A percentile compares a stretch with the other conserved stretches of the same genome.
These are phyloP conservation scores for Falco novaeseelandiae DNA, from an alignment of 2,797 vertebrate species.

Conservation along the genomic window DNA sequence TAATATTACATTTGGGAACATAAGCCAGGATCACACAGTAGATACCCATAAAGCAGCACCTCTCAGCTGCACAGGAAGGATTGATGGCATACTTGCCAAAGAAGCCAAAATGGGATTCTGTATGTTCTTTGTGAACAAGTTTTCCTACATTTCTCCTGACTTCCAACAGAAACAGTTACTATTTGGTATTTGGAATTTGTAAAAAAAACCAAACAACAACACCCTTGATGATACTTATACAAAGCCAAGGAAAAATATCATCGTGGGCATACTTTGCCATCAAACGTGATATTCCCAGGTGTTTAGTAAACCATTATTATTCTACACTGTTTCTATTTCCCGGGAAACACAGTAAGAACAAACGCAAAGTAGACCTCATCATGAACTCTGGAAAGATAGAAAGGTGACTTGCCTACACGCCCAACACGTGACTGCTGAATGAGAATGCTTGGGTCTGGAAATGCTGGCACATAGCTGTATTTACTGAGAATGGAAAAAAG, in stretches of 20 bases:
- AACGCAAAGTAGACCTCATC: constrained; percentile 46
- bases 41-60: not conserved
- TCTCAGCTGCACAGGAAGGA: not conserved
- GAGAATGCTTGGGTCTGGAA: constrained; percentile 24
- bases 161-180: not conserved
- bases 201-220: not conserved
- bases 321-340: constrained; percentile 34
- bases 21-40: not conserved
- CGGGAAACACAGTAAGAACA: constrained; percentile 47
- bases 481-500: constrained; percentile 48
- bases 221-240: not conserved
- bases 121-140: not conserved
- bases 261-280: constrained; percentile 6
- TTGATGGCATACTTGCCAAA: not conserved
- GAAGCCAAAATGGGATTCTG: not conserved
- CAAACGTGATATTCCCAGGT: not conserved
- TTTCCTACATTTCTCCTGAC: not conserved
- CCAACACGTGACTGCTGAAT: not conserved
- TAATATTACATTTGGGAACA: not conserved
- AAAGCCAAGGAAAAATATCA: not conserved
- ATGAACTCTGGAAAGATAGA: constrained; percentile 51
- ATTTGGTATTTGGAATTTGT: not conserved
- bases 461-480: constrained; percentile 5
- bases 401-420: constrained; percentile 30
- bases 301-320: constrained; percentile 29